Base-by-base conservation (phyloP, 1,140 invertebrate species). In the Caenorhabditis inopinata region DNA sequence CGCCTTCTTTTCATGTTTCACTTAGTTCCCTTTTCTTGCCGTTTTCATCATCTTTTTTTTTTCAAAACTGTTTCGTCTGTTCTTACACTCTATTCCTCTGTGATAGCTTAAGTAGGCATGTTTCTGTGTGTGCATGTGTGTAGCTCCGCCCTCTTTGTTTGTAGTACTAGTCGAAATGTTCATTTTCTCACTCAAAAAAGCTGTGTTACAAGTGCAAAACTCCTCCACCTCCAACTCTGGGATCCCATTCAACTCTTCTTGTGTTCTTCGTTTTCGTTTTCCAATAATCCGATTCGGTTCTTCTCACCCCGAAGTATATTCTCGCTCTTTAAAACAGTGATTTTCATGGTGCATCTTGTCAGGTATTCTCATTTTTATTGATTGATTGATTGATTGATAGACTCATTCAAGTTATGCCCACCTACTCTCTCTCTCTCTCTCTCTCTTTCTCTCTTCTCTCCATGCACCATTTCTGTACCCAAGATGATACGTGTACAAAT, bases 181-280 rank as follows among this genome's bases (percentile, higher is more conserved):
- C 32, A 14, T 32, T 21, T 32, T 58, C n/a, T 58, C 58, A 16
- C 53, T 58, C 58, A 11, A 68, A 68, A 68, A 68, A 18, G 32
- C 58, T 68, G 58, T 68, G 58, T 68, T 68, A 68, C 32, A 68
- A 68, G 58, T 68, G 58, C 58, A 68, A 68, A 68, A 68, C 58
- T 38, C 25, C 29, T 16, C 53, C 38, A 29, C 32, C 51, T 68
- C 58, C 58, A 68, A 68, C 58, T 68, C 58, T 68, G 58, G 58
- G 58, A 68, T 68, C 25, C 58, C 29, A 58, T 16, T 68, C 25
- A 42, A 32, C 3, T 16, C 3, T 58, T 58, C 2, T 53, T 53
- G 49, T 23, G 7, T 58, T 51, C 7, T 27, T 25, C 47, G 11
- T 18, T 18, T 48, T 51, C n/a, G 9, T 51, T 58, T 68, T 68